Percentiles rank a stretch among this genome's conserved stretches.
phyloP scores from a whole-genome alignment of 2,113 vertebrate genomes.

The Gymnogyps californianus region DNA sequence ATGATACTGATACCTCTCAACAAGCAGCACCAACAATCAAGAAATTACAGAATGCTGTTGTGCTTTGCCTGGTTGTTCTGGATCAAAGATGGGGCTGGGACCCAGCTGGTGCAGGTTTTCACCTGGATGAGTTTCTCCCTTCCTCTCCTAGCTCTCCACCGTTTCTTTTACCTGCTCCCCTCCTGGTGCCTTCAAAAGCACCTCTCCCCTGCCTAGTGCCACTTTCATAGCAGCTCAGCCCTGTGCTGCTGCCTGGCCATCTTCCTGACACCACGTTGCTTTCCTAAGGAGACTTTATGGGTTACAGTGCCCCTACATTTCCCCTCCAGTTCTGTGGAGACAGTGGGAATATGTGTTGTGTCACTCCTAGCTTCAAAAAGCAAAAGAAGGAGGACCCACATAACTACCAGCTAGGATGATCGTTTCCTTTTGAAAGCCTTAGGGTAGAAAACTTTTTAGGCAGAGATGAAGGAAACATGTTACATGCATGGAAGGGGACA shows the following conservation, averaged over 20 bases:
- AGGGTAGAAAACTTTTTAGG: background rate
- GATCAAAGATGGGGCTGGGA: background rate
- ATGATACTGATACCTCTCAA: background rate
- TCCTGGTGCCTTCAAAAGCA: background rate
- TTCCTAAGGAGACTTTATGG: background rate
- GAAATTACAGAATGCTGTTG: background rate
- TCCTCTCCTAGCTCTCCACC: background rate
- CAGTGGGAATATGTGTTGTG: background rate
- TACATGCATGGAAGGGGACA: background rate
- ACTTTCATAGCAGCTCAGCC: background rate
- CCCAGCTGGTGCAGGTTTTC: background rate
- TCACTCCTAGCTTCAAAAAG: background rate
- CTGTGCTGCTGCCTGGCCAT: background rate
- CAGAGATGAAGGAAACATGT: background rate
- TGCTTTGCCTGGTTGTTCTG: background rate
- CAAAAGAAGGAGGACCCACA: background rate
- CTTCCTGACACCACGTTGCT: background rate
- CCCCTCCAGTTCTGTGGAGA: background rate
- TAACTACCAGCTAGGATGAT: background rate
- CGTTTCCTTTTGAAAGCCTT: background rate
- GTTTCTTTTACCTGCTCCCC: background rate
- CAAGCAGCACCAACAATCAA: background rate
- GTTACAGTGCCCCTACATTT: background rate
- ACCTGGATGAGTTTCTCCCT: background rate
- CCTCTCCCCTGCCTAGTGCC: background rate